Percentiles rank a stretch among this genome's conserved stretches.
phyloP scores from a whole-genome alignment of 2,888 invertebrate genomes.

The Apomyelois bistriatella region DNA sequence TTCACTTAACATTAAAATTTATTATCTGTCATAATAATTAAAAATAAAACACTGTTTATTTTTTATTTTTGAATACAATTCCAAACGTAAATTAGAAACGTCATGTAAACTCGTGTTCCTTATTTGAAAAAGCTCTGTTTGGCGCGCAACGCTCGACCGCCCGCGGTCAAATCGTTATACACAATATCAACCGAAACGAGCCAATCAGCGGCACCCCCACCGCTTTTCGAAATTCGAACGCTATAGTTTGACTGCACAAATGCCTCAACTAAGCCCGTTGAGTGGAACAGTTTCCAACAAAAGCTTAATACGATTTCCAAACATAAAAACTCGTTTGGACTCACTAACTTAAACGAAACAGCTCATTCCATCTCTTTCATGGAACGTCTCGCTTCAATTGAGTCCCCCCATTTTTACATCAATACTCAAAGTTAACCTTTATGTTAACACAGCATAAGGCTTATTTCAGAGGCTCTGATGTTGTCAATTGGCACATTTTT shows the following conservation, averaged over 20 bases:
- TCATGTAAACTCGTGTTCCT: conserved; percentile 32
- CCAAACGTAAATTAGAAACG: conserved; percentile 22
- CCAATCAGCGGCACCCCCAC: conserved; percentile 72
- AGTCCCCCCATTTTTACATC: conserved; percentile 50
- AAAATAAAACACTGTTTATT: conserved; percentile 19
- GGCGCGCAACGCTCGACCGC: conserved; percentile 63
- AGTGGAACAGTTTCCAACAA: conserved; percentile 79
- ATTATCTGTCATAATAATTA: conserved; percentile 23
- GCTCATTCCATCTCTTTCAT: conserved; percentile 65
- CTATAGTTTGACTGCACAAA: conserved; percentile 76
- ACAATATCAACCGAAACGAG: conserved; percentile 62
- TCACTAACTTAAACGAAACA: conserved; percentile 75
- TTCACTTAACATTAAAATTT: conserved; percentile 17
- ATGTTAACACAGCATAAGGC: background rate
- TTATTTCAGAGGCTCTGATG: conserved; percentile 23
- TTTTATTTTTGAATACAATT: conserved; percentile 23
- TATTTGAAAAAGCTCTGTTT: conserved; percentile 47
- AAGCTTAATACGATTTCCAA: conserved; percentile 80
- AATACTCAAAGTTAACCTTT: conserved; percentile 32
- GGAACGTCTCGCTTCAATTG: conserved; percentile 64
- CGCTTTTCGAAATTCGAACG: conserved; percentile 59
- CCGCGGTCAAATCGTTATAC: conserved; percentile 61
- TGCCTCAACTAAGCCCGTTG: conserved; percentile 77
- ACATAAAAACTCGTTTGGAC: conserved; percentile 79
- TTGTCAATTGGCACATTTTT: conserved; percentile 51